These are phyloP conservation scores for Platysteira castanea DNA, from an alignment of 2,113 vertebrate genomes.

Conservation along the genomic window DNA sequence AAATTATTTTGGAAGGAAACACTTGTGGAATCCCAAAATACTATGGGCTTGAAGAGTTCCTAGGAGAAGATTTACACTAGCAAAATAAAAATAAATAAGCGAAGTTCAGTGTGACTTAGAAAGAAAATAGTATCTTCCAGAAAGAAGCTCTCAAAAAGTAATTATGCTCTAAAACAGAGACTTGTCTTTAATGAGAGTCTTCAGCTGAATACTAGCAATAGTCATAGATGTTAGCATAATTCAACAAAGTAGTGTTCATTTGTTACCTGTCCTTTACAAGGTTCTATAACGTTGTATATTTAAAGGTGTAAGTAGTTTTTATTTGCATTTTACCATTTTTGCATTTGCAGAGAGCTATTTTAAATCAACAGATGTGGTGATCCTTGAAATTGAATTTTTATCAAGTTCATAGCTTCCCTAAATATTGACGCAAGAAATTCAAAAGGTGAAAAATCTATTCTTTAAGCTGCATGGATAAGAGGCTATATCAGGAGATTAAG, in stretches of 20 bases:
- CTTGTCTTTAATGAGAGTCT: not conserved
- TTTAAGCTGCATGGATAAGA: not conserved
- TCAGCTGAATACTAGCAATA: not conserved
- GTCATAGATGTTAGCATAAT: not conserved
- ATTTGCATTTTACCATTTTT: not conserved
- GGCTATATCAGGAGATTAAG: not conserved
- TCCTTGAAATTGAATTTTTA: not conserved
- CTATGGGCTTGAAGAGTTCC: not conserved
- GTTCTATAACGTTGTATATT: not conserved
- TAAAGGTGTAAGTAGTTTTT: not conserved
- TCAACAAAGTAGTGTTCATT: not conserved
- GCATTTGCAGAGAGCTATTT: not conserved
- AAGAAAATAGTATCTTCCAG: not conserved
- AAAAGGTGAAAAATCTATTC: not conserved
- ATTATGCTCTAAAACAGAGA: not conserved
- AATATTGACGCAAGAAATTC: not conserved
- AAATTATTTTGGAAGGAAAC: not conserved
- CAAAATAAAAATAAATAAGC: not conserved
- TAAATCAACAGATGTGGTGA: not conserved
- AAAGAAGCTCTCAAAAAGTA: not conserved
- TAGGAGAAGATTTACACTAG: not conserved
- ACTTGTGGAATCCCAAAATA: not conserved
- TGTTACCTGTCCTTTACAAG: not conserved
- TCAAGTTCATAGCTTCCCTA: not conserved
- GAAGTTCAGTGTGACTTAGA: not conserved